Conservation (phyloP, 2,797 vertebrate genomes). For the Myotis vivesi region DNA sequence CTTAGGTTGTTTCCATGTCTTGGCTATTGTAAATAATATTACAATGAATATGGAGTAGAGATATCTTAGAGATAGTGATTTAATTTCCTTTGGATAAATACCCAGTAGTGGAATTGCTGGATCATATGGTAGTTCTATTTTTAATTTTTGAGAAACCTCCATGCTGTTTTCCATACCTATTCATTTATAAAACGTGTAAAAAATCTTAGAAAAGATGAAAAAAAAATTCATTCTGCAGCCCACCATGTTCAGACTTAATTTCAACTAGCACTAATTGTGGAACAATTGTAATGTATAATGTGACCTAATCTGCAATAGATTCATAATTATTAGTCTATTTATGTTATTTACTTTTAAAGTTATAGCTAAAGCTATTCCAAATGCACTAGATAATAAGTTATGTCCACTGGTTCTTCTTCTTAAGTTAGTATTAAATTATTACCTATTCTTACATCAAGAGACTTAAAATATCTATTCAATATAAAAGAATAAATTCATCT, state of each 20-base stretch:
- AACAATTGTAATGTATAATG: background rate
- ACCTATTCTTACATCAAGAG: background rate
- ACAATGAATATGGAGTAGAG: background rate
- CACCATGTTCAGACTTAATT: background rate
- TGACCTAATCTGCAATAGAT: background rate
- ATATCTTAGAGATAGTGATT: background rate
- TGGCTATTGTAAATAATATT: background rate
- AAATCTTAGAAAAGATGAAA: background rate
- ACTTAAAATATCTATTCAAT: conserved; percentile 4
- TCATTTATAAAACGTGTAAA: background rate
- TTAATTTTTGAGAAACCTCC: background rate
- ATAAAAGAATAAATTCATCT: background rate
- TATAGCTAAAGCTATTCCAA: conserved; percentile 3
- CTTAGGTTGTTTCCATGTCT: background rate
- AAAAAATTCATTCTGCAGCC: background rate
- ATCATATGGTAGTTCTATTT: background rate
- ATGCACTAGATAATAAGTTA: background rate
- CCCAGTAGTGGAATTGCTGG: background rate
- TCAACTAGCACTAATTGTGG: background rate
- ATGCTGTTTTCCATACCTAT: background rate
- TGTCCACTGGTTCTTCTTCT: background rate
- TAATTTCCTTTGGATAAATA: background rate
- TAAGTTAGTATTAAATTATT: conserved; percentile 7
- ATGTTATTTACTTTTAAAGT: background rate
- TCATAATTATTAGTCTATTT: conserved; percentile 4